These are phyloP conservation scores for Agrotis segetum DNA, from an alignment of 2,888 invertebrate species.

Conservation along the genomic window DNA sequence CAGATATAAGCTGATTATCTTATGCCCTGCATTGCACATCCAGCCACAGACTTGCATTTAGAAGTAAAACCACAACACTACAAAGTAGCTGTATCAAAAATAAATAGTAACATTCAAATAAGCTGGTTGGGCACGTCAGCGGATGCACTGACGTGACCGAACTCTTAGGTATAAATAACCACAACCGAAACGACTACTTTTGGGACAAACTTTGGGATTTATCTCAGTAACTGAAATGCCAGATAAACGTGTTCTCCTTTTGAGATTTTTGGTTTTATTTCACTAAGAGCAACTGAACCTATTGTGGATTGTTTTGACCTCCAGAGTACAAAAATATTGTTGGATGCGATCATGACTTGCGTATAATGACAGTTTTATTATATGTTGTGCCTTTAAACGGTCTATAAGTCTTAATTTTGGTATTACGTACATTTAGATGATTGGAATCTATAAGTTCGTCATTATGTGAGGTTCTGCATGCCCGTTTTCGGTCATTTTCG, in stretches of 20 bases:
- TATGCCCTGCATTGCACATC: not conserved
- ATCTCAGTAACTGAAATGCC: not conserved
- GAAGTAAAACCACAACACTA: not conserved
- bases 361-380: not conserved
- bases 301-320: not conserved
- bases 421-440: no score
- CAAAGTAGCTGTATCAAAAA: constrained; percentile 23
- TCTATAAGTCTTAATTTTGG: no score
- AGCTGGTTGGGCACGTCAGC: constrained; percentile 32
- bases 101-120: constrained; percentile 17
- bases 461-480: no score
- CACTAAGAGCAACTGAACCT: not conserved
- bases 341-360: not conserved
- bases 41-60: not conserved
- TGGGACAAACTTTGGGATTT: constrained; percentile 1
- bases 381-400: not conserved
- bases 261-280: constrained; percentile 2
- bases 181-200: constrained; percentile 31
- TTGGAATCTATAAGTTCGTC: no score
- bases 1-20: no score
- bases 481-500: no score
- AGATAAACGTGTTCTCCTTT: not conserved
- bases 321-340: constrained; percentile 3
- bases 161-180: constrained; percentile 37
- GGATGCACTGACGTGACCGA: constrained; percentile 8